Percentiles rank a stretch among this genome's conserved stretches.
These are phyloP conservation scores for Lutjanus campechanus DNA, from an alignment of 2,797 vertebrate genomes.

Conservation along the genomic window DNA sequence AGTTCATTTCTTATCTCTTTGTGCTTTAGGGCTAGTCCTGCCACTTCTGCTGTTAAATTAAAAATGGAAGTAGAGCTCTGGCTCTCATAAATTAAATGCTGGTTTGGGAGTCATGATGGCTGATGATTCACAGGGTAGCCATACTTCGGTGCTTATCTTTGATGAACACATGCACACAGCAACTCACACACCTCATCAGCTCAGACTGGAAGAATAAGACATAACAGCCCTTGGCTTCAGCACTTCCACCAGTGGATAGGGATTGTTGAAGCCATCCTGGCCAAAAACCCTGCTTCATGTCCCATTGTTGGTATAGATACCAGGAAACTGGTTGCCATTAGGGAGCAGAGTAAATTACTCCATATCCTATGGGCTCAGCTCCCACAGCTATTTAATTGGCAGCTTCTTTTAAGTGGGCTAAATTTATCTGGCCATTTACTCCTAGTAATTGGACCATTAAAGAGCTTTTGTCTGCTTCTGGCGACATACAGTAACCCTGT, in stretches of 20 bases:
- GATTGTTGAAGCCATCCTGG: slow-evolving; percentile 36
- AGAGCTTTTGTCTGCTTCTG: slow-evolving; percentile 69
- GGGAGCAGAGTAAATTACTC: slow-evolving; percentile 70
- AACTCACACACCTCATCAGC: slow-evolving; percentile 24
- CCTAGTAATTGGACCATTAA: slow-evolving; percentile 77
- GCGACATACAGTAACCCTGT: slow-evolving; percentile 60
- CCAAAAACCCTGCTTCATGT: slow-evolving; percentile 38
- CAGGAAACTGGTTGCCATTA: slow-evolving; percentile 57
- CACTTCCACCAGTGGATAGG: slow-evolving; percentile 26
- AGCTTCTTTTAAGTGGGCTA: slow-evolving; percentile 76
- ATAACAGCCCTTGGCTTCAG: slow-evolving; percentile 31
- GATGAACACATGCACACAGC: slow-evolving; percentile 28
- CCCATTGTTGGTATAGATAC: slow-evolving; percentile 51
- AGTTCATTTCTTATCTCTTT: slow-evolving; percentile 49
- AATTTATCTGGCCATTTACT: slow-evolving; percentile 79
- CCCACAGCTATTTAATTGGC: slow-evolving; percentile 77
- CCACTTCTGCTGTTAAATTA: slow-evolving; percentile 54
- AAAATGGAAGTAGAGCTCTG: slow-evolving; percentile 53
- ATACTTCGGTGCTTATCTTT: slow-evolving; percentile 43
- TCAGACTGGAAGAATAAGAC: slow-evolving; percentile 44
- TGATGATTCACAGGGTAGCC: slow-evolving; percentile 59
- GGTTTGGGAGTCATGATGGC: slow-evolving; percentile 56
- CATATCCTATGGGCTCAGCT: slow-evolving; percentile 66
- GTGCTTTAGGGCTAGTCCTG: slow-evolving; percentile 38
- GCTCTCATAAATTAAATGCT: slow-evolving; percentile 64